Conservation (phyloP, 2,797 vertebrate species). For the Melanotaenia pygmaea region DNA sequence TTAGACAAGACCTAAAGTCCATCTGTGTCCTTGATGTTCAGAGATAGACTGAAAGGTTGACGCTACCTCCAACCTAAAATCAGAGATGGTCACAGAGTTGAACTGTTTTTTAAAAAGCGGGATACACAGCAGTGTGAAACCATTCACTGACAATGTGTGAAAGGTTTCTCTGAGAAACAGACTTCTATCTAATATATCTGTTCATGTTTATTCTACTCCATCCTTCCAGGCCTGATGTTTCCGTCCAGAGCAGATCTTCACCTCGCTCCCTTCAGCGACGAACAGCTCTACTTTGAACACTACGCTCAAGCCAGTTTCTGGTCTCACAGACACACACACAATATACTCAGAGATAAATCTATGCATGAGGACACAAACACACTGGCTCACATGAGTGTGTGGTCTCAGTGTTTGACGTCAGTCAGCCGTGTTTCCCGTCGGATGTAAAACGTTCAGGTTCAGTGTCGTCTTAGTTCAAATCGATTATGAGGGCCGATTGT, state of each 20-base stretch:
- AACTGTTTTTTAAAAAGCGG: no score
- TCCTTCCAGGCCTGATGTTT: constrained; percentile 84
- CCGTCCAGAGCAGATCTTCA: constrained; percentile 84
- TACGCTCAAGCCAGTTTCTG: constrained; percentile 84
- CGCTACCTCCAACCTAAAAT: no score
- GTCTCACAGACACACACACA: constrained; percentile 57
- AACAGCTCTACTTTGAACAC: constrained; percentile 86
- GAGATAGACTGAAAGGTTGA: no score
- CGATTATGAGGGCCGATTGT: neutral
- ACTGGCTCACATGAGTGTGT: constrained; percentile 6
- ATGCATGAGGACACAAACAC: constrained; percentile 50
- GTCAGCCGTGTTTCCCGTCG: constrained; percentile 58
- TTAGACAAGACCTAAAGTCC: no score
- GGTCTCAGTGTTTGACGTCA: constrained; percentile 1
- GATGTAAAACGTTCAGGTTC: constrained; percentile 62
- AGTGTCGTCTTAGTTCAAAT: constrained; percentile 47
- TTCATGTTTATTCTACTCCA: constrained; percentile 5
- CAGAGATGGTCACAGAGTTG: no score
- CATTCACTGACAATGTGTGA: no score
- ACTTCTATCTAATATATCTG: no score
- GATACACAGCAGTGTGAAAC: no score
- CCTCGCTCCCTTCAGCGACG: constrained; percentile 87
- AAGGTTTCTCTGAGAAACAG: no score
- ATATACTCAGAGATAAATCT: constrained; percentile 9
- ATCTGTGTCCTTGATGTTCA: no score